Evolutionary conservation across 2,888 invertebrate genomes (phyloP).

Genomic region (Thysanoteuthis rhombus): DNA sequence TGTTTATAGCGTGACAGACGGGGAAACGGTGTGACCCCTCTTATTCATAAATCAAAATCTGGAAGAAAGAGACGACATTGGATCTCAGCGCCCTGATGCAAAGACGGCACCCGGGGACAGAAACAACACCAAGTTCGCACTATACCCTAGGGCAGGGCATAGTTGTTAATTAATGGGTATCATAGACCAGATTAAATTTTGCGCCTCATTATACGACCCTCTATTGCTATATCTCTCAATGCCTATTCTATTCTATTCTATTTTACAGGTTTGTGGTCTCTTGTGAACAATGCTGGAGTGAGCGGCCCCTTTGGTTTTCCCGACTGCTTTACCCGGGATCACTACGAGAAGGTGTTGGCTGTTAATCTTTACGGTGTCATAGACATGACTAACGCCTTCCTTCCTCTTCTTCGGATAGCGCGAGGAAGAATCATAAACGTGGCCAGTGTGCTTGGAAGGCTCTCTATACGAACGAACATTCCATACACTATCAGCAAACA

Average conservation of each 20-base stretch:
- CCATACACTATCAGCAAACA: conserved; percentile 57
- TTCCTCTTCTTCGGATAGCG: conserved; percentile 52
- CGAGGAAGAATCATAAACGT: conserved; percentile 57
- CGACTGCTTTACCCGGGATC: conserved; percentile 60
- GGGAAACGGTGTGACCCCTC: too few species aligned
- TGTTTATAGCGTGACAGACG: too few species aligned
- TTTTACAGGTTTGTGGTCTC: conserved; percentile 56
- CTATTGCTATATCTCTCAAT: too few species aligned
- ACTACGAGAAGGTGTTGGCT: conserved; percentile 48
- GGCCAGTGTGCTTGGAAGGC: conserved; percentile 50
- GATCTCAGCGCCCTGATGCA: too few species aligned
- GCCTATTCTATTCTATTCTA: not conserved
- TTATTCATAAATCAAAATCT: too few species aligned
- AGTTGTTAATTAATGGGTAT: too few species aligned
- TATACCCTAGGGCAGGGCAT: too few species aligned
- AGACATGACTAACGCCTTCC: conserved; percentile 48
- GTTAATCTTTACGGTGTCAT: conserved; percentile 66
- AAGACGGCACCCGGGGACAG: too few species aligned
- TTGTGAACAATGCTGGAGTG: conserved; percentile 62
- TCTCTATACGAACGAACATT: conserved; percentile 40
- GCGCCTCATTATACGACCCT: too few species aligned
- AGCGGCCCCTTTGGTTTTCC: conserved; percentile 51
- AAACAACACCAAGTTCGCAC: too few species aligned
- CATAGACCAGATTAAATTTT: too few species aligned
- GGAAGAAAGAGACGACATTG: too few species aligned